A percentile compares a stretch with the other conserved stretches of the same genome.
Conservation (phyloP, 1,140 invertebrate genomes). For the Lutraria rhynchaena region DNA sequence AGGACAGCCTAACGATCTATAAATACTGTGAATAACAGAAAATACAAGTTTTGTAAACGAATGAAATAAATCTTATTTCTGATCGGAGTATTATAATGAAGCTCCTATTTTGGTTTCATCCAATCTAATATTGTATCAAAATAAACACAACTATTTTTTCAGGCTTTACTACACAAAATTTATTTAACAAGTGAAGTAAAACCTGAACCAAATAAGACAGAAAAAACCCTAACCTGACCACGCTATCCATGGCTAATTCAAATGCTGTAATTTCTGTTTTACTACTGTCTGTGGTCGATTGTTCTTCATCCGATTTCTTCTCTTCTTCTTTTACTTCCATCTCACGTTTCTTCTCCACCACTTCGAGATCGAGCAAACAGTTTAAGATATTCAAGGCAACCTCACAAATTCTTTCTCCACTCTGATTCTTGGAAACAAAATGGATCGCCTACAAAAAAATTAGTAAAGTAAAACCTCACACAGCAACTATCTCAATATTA, state of each 20-base stretch:
- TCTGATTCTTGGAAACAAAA: slow-evolving; percentile 90
- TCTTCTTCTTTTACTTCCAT: slow-evolving; percentile 27
- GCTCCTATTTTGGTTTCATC: too few relatives aligned
- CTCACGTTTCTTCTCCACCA: slow-evolving; percentile 82
- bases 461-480: too few relatives aligned
- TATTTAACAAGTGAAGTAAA: too few relatives aligned
- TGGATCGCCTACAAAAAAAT: slow-evolving; percentile 87
- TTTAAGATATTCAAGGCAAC: slow-evolving; percentile 94
- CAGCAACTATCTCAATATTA: too few relatives aligned
- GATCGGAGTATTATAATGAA: too few relatives aligned
- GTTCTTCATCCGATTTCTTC: slow-evolving; percentile 45
- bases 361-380: slow-evolving; percentile 93
- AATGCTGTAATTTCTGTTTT: slow-evolving; percentile 75
- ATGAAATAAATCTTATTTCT: too few relatives aligned
- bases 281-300: slow-evolving; percentile 36
- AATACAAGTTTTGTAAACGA: too few relatives aligned
- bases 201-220: too few relatives aligned
- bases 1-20: slow-evolving; percentile 95
- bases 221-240: slow-evolving; percentile 84
- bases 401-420: slow-evolving; percentile 93
- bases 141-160: too few relatives aligned
- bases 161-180: too few relatives aligned
- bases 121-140: too few relatives aligned
- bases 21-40: slow-evolving; percentile 86
- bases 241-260: slow-evolving; percentile 83